Conservation (phyloP, 2,113 vertebrate species). For the Myrmecophaga tridactyla region DNA sequence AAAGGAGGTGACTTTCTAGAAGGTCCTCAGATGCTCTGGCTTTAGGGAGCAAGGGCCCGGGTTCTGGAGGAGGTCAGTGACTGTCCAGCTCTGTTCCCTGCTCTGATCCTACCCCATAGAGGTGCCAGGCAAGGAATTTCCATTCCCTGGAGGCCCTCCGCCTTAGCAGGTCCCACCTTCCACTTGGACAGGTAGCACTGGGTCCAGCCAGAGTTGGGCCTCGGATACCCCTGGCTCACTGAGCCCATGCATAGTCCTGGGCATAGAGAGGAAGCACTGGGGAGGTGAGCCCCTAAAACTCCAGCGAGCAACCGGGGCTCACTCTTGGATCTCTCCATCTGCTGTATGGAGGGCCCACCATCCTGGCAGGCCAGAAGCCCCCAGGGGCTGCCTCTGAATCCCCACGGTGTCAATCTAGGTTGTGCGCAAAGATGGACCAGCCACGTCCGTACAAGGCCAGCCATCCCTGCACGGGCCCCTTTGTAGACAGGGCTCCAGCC, state of each 20-base stretch:
- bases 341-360: neutral
- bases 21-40: neutral
- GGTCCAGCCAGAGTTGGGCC: neutral
- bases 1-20: neutral
- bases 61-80: neutral
- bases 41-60: fast-evolving
- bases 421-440: neutral
- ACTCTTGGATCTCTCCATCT: too few species aligned
- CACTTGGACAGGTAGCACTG: fast-evolving
- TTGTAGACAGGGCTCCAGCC: too few species aligned
- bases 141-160: fast-evolving
- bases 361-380: neutral
- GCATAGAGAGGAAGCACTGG: neutral
- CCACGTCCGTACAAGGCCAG: fast-evolving
- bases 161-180: fast-evolving
- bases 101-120: neutral
- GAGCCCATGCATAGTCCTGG: neutral
- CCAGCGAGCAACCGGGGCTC: neutral
- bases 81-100: neutral
- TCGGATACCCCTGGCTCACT: fast-evolving
- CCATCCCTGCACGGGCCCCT: neutral
- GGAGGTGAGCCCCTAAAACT: neutral
- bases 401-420: neutral
- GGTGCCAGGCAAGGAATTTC: neutral
- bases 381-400: neutral